phyloP scores from a whole-genome alignment of 2,888 invertebrate genomes.

The Caenorhabditis drosophilae region DNA sequence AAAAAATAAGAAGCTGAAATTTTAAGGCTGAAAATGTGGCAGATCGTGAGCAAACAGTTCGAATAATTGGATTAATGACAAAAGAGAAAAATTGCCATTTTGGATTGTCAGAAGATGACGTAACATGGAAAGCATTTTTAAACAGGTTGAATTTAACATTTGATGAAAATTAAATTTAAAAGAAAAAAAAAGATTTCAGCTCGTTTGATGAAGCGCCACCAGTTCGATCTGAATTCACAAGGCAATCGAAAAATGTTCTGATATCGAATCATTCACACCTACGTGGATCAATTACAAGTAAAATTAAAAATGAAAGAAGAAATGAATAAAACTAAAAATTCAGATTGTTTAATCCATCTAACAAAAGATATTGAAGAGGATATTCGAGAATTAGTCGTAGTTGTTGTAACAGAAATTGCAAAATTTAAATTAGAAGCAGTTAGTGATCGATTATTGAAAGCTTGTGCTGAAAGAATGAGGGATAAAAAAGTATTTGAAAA shows the following conservation, averaged over 20 bases:
- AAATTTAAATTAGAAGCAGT: constrained; percentile 43
- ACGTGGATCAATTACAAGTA: constrained; percentile 21
- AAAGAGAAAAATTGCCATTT: constrained; percentile 11
- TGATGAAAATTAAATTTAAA: background rate
- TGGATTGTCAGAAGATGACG: constrained; percentile 16
- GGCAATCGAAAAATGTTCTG: constrained; percentile 16
- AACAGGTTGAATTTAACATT: too few relatives aligned
- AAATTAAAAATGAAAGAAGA: background rate
- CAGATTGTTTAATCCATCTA: constrained; percentile 13
- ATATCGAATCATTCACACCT: constrained; percentile 20
- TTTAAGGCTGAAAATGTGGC: constrained; percentile 14
- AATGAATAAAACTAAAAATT: background rate
- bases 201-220: constrained; percentile 2
- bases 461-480: constrained; percentile 31
- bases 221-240: constrained; percentile 22
- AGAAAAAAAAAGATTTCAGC: constrained; percentile 5
- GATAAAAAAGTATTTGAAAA: constrained; percentile 40
- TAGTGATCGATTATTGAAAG: constrained; percentile 43
- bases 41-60: constrained; percentile 15
- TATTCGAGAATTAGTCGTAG: constrained; percentile 28
- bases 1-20: background rate
- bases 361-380: constrained; percentile 22
- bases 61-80: constrained; percentile 20
- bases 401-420: constrained; percentile 27
- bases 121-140: constrained; percentile 25